Base-by-base conservation (phyloP, 2,113 vertebrate species). In the Laterallus jamaicensis region DNA sequence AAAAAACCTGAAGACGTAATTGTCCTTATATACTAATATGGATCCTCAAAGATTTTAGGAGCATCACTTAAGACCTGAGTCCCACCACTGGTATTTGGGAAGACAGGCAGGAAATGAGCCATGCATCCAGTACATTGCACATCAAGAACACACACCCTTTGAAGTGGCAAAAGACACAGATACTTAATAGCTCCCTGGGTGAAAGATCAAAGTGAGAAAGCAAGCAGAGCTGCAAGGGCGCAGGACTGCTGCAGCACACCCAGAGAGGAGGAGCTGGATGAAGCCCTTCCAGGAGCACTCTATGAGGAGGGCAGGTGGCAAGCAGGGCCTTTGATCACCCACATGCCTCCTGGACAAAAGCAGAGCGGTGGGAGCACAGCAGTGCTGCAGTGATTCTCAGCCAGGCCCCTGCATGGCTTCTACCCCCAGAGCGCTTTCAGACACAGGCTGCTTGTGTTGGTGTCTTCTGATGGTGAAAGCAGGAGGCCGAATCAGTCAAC, bases 401-500 rank as follows among this genome's bases (percentile, higher is more conserved):
- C n/a, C 32, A 25, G 28, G 20, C 12, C 50, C 0, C 0, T 4
- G 5, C 24, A 47, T 0, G 0, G 10, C 39, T 82, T 29, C 29
- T 25, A 9, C 11, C 15, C 15, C 31, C 31, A n/a, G 39, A 74
- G 47, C 0, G 2, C 40, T 64, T 75, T 67, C 44, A 75, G 54
- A 37, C 22, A 42, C 35, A 32, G 37, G 44, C 47, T 70, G 50
- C 47, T 32, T 26, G n/a, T 19, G 17, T 26, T 31, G 50, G 17
- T 11, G 2, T 37, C 56, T 60, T 71, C 59, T 58, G 32, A 60
- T n/a, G 9, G 26, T 49, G 40, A 50, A 76, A 88, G 63, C n/a
- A 74, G 0, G 0, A 81, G 56, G 35, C 52, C 74, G 35, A 67
- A 67, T 54, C 25, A 28, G 32, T 14, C 26, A 32, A 71, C 95